Percentiles rank a stretch among this genome's conserved stretches.
Conservation (phyloP, 2,113 vertebrate species). For the Erpornis zantholeuca region DNA sequence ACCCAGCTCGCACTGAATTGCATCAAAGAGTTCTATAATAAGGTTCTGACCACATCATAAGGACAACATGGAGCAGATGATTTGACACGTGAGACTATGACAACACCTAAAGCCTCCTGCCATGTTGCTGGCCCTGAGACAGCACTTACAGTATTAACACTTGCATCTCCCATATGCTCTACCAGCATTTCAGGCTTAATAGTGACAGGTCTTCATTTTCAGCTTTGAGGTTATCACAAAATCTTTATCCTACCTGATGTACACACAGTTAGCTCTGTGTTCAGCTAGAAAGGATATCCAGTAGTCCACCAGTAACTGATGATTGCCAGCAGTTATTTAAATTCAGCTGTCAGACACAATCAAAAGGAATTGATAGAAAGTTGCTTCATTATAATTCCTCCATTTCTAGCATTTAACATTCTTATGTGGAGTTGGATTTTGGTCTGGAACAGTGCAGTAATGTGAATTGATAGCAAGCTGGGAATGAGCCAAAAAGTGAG, state of each 20-base stretch:
- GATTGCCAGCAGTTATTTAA: neutral
- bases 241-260: neutral
- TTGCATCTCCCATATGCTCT: neutral
- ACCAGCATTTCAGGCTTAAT: neutral
- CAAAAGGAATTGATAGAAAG: neutral
- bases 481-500: constrained; percentile 7
- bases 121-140: neutral
- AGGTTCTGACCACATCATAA: neutral
- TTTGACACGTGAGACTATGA: neutral
- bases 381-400: neutral
- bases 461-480: constrained; percentile 26
- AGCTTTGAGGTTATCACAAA: neutral
- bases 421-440: constrained; percentile 12
- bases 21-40: neutral
- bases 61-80: neutral
- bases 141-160: neutral
- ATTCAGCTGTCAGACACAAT: neutral
- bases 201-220: neutral
- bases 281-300: neutral
- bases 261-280: neutral
- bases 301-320: neutral
- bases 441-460: neutral
- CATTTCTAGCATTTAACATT: neutral
- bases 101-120: neutral
- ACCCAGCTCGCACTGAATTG: neutral